These are phyloP conservation scores for Pseudeuparius sepicola DNA, from an alignment of 2,888 invertebrate genomes.

Conservation along the genomic window DNA sequence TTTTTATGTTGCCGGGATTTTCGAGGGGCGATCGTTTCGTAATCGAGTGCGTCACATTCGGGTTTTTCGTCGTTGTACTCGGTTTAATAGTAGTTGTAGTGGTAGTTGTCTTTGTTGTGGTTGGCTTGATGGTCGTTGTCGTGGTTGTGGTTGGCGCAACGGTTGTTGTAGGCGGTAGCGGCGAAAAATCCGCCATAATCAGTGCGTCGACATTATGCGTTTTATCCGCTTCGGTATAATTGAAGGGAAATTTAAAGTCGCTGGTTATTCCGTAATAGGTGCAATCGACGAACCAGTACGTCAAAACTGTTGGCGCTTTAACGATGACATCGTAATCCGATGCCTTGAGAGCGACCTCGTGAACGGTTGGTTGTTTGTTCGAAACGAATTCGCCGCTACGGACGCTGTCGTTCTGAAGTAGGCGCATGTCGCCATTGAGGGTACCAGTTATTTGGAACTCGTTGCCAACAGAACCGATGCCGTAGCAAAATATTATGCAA, in stretches of 20 bases:
- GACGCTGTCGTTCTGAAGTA: slow-evolving; percentile 53
- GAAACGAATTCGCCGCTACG: slow-evolving; percentile 52
- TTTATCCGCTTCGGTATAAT: slow-evolving; percentile 51
- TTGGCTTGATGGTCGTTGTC: slow-evolving; percentile 34
- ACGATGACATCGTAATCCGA: slow-evolving; percentile 52
- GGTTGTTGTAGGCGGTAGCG: slow-evolving; percentile 40
- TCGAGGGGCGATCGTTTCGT: slow-evolving; percentile 9
- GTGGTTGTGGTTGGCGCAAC: slow-evolving; percentile 34
- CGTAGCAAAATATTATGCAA: slow-evolving; percentile 39
- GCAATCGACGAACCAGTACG: slow-evolving; percentile 77
- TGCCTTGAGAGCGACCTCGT: slow-evolving; percentile 47
- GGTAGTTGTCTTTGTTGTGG: slow-evolving; percentile 30
- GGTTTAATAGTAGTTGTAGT: slow-evolving; percentile 21
- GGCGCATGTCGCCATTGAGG: slow-evolving; percentile 55
- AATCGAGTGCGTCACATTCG: slow-evolving; percentile 20
- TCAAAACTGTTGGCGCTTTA: slow-evolving; percentile 46
- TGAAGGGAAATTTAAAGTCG: slow-evolving; percentile 50
- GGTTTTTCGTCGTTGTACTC: slow-evolving; percentile 20
- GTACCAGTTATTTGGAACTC: slow-evolving; percentile 44
- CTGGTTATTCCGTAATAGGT: slow-evolving; percentile 53
- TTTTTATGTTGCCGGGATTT: slow-evolving; percentile 22
- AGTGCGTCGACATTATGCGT: slow-evolving; percentile 58
- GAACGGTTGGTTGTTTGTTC: slow-evolving; percentile 47
- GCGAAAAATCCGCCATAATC: slow-evolving; percentile 59
- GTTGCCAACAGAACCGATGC: slow-evolving; percentile 36